Base-by-base conservation (phyloP, 64 coral and sea anemone genomes). In the Pachyseris speciosa region DNA sequence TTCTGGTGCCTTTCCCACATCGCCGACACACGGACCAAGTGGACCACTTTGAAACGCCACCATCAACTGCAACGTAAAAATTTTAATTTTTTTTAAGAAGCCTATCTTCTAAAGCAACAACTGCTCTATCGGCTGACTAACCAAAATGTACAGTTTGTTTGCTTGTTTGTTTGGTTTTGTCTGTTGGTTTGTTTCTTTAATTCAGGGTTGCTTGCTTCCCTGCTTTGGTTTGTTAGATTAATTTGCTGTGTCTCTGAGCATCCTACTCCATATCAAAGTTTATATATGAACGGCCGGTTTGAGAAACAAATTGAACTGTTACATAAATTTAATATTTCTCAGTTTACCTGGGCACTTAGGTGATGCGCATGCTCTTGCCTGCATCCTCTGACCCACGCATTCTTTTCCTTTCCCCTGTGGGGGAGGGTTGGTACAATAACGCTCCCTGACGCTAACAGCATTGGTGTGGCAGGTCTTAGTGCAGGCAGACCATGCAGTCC, bases 401-500 rank as follows among this genome's bases (percentile, higher is more conserved):
- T 64, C 74, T 7, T 67, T 59, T 7, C 96, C 96, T n/a, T 77
- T 85, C 72, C 91, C 91, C 13, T 49, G 63, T 6, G 96, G 96
- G 22, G 76, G 33, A 20, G 96, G 92, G 20, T 92, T 92, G 7
- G 88, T 94, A 65, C 96, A 98, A 49, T 98, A 98, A 45, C 92
- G 86, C 50, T 98, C 92, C 84, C 96, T 92, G 51, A 85, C 79
- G 13, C 53, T 69, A 19, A 98, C 77, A 17, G 96, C 83, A n/a
- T 87, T 83, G 13, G 65, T 74, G 24, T 87, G 55, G 48, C 96
- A 98, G n/a, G 70, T 76, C n/a, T 94, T 75, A 22, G 45, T 86
- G 53, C 96, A 98, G 5, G 76, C 63, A 19, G 96, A 91, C 96
- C 96, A 98, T 34, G 88, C 51, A 15, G 92, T 87, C 96, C 96